These are phyloP conservation scores for Enteromius anoplus DNA, from an alignment of 2,797 vertebrate species.

Conservation along the genomic window DNA sequence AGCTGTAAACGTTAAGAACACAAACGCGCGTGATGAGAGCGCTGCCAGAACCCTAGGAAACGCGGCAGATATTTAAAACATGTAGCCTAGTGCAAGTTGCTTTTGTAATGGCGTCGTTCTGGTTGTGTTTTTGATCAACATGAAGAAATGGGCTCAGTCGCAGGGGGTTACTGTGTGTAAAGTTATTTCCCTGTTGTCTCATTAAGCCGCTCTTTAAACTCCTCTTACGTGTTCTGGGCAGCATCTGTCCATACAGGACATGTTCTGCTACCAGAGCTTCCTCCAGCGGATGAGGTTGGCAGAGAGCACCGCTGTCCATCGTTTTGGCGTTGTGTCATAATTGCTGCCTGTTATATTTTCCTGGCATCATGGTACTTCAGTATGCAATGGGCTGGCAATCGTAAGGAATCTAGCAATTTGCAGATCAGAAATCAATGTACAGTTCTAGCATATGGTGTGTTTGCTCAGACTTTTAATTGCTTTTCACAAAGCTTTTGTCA, in stretches of 20 bases:
- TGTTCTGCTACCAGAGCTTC: slow-evolving; percentile 25
- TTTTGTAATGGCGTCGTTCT: slow-evolving; percentile 47
- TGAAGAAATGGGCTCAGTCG: neutral
- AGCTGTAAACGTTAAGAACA: slow-evolving; percentile 19
- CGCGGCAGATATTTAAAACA: neutral
- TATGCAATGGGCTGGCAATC: neutral
- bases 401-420: neutral
- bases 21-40: neutral
- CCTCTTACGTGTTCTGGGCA: neutral
- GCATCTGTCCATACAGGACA: slow-evolving; percentile 3
- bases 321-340: neutral
- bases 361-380: neutral
- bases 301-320: neutral
- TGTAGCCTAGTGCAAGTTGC: slow-evolving; percentile 2
- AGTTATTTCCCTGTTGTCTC: slow-evolving; percentile 18
- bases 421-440: neutral
- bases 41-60: neutral
- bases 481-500: neutral
- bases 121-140: slow-evolving; percentile 29
- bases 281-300: slow-evolving; percentile 26
- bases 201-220: neutral
- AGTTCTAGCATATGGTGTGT: neutral
- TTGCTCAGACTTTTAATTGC: neutral
- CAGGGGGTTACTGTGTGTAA: neutral
- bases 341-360: neutral